Evolutionary conservation across 2,888 invertebrate genomes (phyloP), one percentile per base, ranked within the genome.

Genomic region (Ypsolopha sequella): DNA sequence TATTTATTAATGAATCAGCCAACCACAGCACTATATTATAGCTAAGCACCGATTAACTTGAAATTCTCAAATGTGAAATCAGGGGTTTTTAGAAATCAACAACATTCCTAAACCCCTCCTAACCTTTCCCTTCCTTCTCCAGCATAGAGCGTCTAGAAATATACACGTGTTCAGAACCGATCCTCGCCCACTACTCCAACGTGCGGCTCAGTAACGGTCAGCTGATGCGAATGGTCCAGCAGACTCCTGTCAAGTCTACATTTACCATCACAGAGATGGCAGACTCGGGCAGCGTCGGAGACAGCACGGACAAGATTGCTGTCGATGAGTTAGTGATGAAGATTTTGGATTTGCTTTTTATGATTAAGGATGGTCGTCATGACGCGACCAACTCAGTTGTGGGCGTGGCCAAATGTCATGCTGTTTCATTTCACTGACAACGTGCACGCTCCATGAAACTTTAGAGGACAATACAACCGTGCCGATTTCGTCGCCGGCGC

Each of bases 121-220:
- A 24, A 24, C 24, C 24, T 4, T 24, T 24, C 24, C 24, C 24
- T 24, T 24, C 14, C 13, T 36, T 48, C 50, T 52, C 14, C 55
- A 84, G 82, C 43, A 84, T 82, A 60, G 69, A 80, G 52, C 75
- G 68, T 1, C 58, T 84, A 52, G 75, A 82, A 62, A 74, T 85
- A 57, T 78, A 66, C 63, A 64, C 80, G 41, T 79, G 78, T 55
- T 14, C 13, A 10, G 8, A 39, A 10, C 41, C 36, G 36, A 7
- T 36, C 36, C 13, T 8, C 47, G 14, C 43, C 13, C 43, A 13
- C 43, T 24, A 24, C 43, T 13, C 14, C 7, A 9, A 13, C 43
- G 24, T 24, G 14, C 43, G 43, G 51, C 62, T 36, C 59, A 24
- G 24, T 24, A 24, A 58, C 14, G 59, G 58, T 1, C 65, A 60